Evolutionary conservation across 1,140 invertebrate genomes (phyloP), one percentile per base, ranked within the genome.

Genomic region (Riptortus pedestris): DNA sequence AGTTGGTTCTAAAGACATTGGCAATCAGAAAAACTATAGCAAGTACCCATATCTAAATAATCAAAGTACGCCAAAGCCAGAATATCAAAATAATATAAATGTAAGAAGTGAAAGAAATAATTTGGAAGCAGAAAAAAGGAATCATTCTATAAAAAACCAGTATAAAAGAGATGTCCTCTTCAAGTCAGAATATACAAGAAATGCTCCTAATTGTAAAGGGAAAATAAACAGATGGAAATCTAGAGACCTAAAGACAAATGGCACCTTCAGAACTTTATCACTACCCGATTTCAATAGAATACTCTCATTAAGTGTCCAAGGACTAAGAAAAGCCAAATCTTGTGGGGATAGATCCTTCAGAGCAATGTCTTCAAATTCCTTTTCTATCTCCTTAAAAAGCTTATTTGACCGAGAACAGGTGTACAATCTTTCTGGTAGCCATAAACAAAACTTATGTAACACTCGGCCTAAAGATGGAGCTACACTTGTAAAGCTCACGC

Each of bases 281-380:
- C 51, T 55, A 24, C 51, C 51, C 18, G 51, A 55, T 14, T 55
- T 55, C 14, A 55, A 55, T 12, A 55, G 51, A 26, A 24, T 55
- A 2, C 26, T 24, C 20, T 55, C 51, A 18, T 24, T 55, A 2
- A 55, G 51, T 55, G 51, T 55, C 24, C 51, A 24, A 18, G 51
- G 51, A 2, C 24, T 55, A 16, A 55, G 51, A 12, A 55, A 55
- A 26, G 51, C 51, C 24, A 55, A 55, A 24, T 55, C 51, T 9
- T 55, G 51, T 26, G 51, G 51, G 2, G 51, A 55, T 55, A 55
- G 24, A 18, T 55, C 51, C 1, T 55, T 55, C 1, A 18, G 24
- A 24, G 51, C 22, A 2, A 5, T 55, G 24, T 24, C 20, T 1
- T 55, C 51, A 2, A 55, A 14, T 24, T 14, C 20, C 5, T 14